A percentile compares a stretch with the other conserved stretches of the same genome.
Evolutionary conservation across 2,797 vertebrate species (phyloP).

Genomic region (Pteronotus mesoamericanus): DNA sequence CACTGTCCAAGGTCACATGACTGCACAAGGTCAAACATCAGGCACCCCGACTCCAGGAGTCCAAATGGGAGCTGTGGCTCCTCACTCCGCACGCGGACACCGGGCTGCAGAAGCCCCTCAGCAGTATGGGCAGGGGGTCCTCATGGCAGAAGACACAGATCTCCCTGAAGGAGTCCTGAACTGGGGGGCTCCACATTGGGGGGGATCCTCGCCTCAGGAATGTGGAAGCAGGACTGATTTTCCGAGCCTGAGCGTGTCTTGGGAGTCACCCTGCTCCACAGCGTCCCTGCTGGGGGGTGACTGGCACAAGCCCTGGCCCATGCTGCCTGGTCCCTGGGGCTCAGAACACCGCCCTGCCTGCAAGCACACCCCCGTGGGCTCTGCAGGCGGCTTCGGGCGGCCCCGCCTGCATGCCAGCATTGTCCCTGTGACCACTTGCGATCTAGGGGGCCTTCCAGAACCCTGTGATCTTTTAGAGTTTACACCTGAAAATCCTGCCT

Average conservation of each 20-base stretch:
- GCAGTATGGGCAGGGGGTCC: background rate
- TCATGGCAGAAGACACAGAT: background rate
- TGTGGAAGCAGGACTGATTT: fast-evolving
- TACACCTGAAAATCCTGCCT: background rate
- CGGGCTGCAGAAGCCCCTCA: too few relatives aligned
- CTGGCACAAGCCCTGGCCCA: background rate
- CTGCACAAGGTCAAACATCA: too few relatives aligned
- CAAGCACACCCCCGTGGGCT: background rate
- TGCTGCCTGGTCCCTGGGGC: background rate
- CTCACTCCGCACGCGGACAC: fast-evolving
- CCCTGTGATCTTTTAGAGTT: background rate
- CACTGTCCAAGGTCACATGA: background rate
- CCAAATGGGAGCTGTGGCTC: background rate
- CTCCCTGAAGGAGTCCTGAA: background rate
- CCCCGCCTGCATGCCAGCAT: background rate
- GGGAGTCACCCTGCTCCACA: background rate
- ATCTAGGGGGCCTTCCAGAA: fast-evolving
- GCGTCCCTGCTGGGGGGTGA: background rate
- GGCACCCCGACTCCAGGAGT: background rate
- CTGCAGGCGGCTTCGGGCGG: background rate
- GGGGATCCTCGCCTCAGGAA: background rate
- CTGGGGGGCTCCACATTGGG: background rate
- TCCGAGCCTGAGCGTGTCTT: background rate
- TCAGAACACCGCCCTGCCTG: background rate
- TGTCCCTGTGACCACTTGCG: background rate